Base-by-base conservation (phyloP, 2,888 invertebrate genomes). In the Megaustenia siamemsis region DNA sequence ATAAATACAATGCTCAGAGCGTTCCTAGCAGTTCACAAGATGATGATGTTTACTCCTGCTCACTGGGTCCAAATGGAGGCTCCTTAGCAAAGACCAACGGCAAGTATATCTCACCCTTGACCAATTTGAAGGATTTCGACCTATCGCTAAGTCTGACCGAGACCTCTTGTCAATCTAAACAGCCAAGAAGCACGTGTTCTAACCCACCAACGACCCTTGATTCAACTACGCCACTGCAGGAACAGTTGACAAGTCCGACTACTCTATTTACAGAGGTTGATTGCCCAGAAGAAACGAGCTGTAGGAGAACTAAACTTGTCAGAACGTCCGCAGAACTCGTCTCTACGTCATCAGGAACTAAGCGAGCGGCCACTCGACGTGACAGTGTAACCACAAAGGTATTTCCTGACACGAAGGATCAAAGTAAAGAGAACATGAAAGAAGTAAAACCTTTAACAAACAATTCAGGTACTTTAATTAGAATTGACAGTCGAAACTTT, bases 221-320 rank as follows among this genome's bases (percentile, higher is more conserved):
- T 18, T 40, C 40, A 21, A 43, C 69, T 0, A 21, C 69, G 1
- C 24, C 69, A 40, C 18, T 6, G 21, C 1, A 24, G 8, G 69
- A 69, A 0, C 35, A 68, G 2, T 4, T 24, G 1, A n/a, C 8
- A n/a, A 73, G 71, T 45, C 45, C 45, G 12, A 73, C 45, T 4
- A n/a, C 8, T n/a, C 71, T 15, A 1, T 73, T 73, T 12, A 73
- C 71, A 1, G 71, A 73, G 15, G 45, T 73, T 24, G 71, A 73
- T 15, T 73, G 45, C 45, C 71, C 45, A 0, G 45, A 73, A 0
- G 28, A 45, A 15, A 18, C 5, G 2, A 4, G 3, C 6, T 73
- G 71, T 28, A 43, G 71, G 15, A 73, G 71, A 45, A 73, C 71
- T 28, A 73, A 73, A 18, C 45, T 73, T 10, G 71, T 73, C 1